phyloP scores from a whole-genome alignment of 2,888 invertebrate genomes.

The Lampropteryx suffumata region DNA sequence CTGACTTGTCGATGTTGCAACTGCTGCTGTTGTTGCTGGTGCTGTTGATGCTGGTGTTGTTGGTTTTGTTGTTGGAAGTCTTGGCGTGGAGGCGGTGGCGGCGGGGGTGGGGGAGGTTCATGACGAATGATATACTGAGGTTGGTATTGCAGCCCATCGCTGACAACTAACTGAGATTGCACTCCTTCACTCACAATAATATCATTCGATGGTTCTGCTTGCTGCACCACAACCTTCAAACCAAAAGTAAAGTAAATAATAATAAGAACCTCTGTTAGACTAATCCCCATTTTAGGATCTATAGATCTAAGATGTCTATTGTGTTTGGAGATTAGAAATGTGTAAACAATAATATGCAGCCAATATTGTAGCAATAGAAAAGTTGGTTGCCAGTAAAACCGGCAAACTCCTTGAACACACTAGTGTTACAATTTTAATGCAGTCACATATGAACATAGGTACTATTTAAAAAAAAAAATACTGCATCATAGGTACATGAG shows the following conservation, averaged over 20 bases:
- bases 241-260: neutral
- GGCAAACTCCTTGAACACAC: too few relatives aligned
- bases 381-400: too few relatives aligned
- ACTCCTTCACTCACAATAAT: slow-evolving; percentile 80
- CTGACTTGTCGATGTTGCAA: slow-evolving; percentile 58
- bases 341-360: too few relatives aligned
- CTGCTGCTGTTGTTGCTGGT: slow-evolving; percentile 51
- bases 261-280: too few relatives aligned
- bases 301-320: too few relatives aligned
- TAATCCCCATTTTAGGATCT: too few relatives aligned
- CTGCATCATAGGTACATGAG: too few relatives aligned
- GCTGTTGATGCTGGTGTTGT: slow-evolving; percentile 52
- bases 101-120: slow-evolving; percentile 64
- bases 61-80: slow-evolving; percentile 65
- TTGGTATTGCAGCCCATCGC: slow-evolving; percentile 74
- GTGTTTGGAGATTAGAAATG: too few relatives aligned
- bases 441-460: too few relatives aligned
- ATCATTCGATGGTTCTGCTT: slow-evolving; percentile 79
- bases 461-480: too few relatives aligned
- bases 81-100: slow-evolving; percentile 54
- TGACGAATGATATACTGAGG: slow-evolving; percentile 77
- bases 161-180: slow-evolving; percentile 70
- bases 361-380: too few relatives aligned
- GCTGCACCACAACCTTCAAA: slow-evolving; percentile 76
- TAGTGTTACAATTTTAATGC: too few relatives aligned